Evolutionary conservation across 2,888 invertebrate genomes (phyloP).

Genomic region (Ichneumon xanthorius): DNA sequence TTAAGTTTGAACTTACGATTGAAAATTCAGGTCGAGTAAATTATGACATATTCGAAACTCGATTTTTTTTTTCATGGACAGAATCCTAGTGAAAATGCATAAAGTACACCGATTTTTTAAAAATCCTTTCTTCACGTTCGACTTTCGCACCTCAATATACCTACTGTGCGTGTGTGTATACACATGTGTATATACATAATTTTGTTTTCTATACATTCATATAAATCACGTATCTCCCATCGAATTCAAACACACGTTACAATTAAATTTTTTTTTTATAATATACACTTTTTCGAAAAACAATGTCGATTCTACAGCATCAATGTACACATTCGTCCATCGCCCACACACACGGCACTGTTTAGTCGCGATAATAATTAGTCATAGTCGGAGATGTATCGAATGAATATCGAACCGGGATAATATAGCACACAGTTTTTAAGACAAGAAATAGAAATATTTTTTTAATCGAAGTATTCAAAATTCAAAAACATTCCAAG

Average conservation of each 20-base stretch:
- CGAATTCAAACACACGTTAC: slow-evolving; percentile 4
- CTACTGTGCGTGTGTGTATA: slow-evolving; percentile 37
- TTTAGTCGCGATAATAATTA: slow-evolving; percentile 32
- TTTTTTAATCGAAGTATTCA: neutral
- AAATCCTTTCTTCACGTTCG: neutral
- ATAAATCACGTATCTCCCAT: slow-evolving; percentile 34
- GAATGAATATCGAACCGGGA: slow-evolving; percentile 23
- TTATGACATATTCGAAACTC: neutral
- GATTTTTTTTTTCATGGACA: slow-evolving; percentile 15
- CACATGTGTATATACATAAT: slow-evolving; percentile 34
- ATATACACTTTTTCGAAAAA: slow-evolving; percentile 18
- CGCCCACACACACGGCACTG: slow-evolving; percentile 31
- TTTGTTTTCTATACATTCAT: slow-evolving; percentile 19
- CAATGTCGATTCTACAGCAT: slow-evolving; percentile 19
- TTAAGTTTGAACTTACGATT: neutral
- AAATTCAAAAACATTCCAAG: neutral
- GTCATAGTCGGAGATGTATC: slow-evolving; percentile 25
- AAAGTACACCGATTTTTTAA: neutral
- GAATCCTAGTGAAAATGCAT: slow-evolving; percentile 25
- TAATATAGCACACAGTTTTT: slow-evolving; percentile 19
- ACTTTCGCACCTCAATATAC: slow-evolving; percentile 12
- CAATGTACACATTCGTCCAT: slow-evolving; percentile 37
- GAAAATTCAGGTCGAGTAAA: neutral
- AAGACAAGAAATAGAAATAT: neutral
- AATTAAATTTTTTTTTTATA: slow-evolving; percentile 11